Percentiles rank a stretch among this genome's conserved stretches.
phyloP scores from a whole-genome alignment of 2,797 vertebrate species.

The Choloepus didactylus region DNA sequence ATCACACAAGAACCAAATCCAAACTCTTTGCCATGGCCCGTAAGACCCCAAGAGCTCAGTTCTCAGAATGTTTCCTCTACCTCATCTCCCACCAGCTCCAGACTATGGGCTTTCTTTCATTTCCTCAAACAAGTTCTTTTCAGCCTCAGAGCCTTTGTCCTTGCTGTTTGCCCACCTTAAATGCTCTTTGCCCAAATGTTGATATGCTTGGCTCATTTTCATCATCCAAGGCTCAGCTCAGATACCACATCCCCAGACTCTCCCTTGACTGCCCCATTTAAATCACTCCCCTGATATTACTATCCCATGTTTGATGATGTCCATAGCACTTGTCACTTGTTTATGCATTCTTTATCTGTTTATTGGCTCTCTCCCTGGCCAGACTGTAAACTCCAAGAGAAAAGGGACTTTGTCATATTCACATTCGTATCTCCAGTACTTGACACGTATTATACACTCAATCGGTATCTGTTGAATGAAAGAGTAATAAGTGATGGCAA shows the following conservation, averaged over 20 bases:
- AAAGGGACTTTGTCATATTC: background rate
- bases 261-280: background rate
- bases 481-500: background rate
- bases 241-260: background rate
- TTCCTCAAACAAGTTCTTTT: background rate
- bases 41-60: background rate
- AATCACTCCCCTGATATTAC: background rate
- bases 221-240: background rate
- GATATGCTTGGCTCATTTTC: background rate
- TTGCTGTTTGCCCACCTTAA: background rate
- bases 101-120: background rate
- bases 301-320: background rate
- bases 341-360: background rate
- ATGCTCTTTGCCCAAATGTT: background rate
- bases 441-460: background rate
- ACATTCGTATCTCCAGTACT: background rate
- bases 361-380: background rate
- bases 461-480: background rate
- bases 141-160: background rate
- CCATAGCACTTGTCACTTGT: background rate
- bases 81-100: background rate
- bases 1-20: background rate
- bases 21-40: background rate
- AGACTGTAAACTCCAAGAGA: background rate
- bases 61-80: background rate